These are phyloP conservation scores for Volucella bombylans DNA, from an alignment of 2,888 invertebrate genomes.

Conservation along the genomic window DNA sequence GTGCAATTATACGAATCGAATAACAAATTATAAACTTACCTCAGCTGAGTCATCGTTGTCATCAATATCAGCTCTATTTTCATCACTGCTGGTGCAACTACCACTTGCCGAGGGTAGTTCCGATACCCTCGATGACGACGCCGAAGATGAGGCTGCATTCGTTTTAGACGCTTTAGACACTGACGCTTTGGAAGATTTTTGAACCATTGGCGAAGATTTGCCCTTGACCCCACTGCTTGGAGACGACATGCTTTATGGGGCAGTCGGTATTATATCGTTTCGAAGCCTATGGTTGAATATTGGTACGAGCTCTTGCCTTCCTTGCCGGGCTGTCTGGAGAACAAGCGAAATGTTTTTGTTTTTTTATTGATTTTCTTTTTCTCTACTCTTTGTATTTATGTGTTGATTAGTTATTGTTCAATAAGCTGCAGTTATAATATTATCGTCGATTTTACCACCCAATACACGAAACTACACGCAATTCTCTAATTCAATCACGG, in stretches of 20 bases:
- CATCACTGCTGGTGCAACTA: conserved; percentile 30
- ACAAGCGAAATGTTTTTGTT: no score
- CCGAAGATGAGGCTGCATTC: conserved; percentile 7
- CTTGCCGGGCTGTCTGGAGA: no score
- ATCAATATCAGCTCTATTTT: conserved; percentile 28
- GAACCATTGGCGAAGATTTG: neutral
- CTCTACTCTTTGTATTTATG: no score
- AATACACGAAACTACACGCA: no score
- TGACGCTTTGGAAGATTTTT: conserved; percentile 26
- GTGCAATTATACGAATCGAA: conserved; percentile 9
- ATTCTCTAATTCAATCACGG: no score
- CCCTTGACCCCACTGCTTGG: conserved; percentile 20
- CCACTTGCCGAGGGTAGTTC: neutral
- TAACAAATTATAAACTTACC: conserved; percentile 33
- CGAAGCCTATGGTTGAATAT: no score
- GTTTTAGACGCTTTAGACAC: conserved; percentile 18
- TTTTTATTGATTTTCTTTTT: no score
- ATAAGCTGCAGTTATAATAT: no score
- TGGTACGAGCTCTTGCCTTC: no score
- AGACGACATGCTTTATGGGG: conserved; percentile 25
- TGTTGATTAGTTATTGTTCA: no score
- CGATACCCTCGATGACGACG: neutral
- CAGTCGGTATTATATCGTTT: neutral
- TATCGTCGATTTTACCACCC: no score
- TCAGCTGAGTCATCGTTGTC: conserved; percentile 63